These are phyloP conservation scores for Sycophila sp. DNA, from an alignment of 1,140 invertebrate genomes.

Conservation along the genomic window DNA sequence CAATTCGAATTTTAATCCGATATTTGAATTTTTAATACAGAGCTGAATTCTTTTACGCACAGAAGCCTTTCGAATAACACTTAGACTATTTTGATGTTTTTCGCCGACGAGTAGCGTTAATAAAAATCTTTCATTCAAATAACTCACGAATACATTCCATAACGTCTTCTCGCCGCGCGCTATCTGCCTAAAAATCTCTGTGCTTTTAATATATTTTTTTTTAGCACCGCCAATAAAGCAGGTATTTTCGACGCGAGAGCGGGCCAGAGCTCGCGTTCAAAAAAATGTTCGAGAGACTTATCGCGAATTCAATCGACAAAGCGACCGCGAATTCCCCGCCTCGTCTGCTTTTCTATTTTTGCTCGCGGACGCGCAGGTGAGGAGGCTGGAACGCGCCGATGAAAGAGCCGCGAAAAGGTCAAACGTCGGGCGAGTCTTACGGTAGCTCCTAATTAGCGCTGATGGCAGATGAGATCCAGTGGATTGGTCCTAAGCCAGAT, in stretches of 20 bases:
- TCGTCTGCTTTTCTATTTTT: not conserved
- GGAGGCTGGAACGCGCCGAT: not conserved
- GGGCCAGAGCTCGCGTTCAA: not conserved
- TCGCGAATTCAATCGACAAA: not conserved
- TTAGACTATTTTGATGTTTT: too few relatives aligned
- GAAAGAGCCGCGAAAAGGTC: conserved; percentile 26
- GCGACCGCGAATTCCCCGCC: conserved; percentile 1
- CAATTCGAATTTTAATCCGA: too few relatives aligned
- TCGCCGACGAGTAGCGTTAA: too few relatives aligned
- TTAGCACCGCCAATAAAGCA: not conserved
- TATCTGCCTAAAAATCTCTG: not conserved
- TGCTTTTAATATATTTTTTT: not conserved
- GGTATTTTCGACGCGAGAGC: not conserved
- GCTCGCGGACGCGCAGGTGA: not conserved
- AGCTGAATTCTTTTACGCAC: too few relatives aligned
- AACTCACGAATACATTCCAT: too few relatives aligned
- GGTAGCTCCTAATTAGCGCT: conserved; percentile 37
- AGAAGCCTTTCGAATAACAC: too few relatives aligned
- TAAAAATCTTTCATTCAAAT: too few relatives aligned
- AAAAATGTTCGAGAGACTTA: not conserved
- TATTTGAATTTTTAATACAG: too few relatives aligned
- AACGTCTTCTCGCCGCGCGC: too few relatives aligned
- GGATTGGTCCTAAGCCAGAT: too few relatives aligned
- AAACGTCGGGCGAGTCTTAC: conserved; percentile 16
- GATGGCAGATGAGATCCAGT: conserved; percentile 39